Percentiles rank a stretch among this genome's conserved stretches.
phyloP scores from a whole-genome alignment of 1,140 invertebrate genomes.

The Ostrea denselamellosa region DNA sequence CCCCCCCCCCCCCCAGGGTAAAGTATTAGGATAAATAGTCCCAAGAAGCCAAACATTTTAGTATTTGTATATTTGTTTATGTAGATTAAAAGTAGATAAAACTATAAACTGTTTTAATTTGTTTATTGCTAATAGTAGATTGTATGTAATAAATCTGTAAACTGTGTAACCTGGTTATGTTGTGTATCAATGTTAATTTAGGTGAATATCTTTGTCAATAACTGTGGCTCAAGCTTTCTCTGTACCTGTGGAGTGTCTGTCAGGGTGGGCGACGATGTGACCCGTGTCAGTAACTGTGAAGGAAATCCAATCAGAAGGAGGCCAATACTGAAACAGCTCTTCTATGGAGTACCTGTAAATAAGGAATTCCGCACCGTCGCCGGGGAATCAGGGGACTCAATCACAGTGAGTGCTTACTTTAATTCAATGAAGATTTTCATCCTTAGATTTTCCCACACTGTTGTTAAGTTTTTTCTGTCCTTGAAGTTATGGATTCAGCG shows the following conservation, averaged over 20 bases:
- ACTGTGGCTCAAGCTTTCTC: constrained; percentile 36
- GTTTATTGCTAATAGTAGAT: too few species aligned
- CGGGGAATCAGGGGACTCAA: background rate
- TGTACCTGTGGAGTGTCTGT: constrained; percentile 73
- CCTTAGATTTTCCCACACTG: too few species aligned
- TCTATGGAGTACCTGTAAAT: background rate
- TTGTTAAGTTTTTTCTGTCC: too few species aligned
- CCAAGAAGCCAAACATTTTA: too few species aligned
- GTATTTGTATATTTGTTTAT: too few species aligned
- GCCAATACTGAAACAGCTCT: background rate
- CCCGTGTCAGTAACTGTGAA: constrained; percentile 66
- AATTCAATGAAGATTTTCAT: background rate
- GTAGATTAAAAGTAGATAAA: too few species aligned
- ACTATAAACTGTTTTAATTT: too few species aligned
- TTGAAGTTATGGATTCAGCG: too few species aligned
- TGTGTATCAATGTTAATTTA: constrained; percentile 49
- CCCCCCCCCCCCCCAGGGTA: too few species aligned
- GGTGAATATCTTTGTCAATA: constrained; percentile 44
- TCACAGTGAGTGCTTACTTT: background rate
- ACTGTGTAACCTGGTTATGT: too few species aligned
- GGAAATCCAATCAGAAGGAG: background rate
- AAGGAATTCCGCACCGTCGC: background rate
- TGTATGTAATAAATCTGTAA: too few species aligned
- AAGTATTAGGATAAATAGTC: too few species aligned
- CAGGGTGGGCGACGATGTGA: constrained; percentile 68